Evolutionary conservation across 53 echinoderm and acorn worm genomes (phyloP), one percentile per base, ranked within the genome.

Genomic region (Mesocentrotus franciscanus): DNA sequence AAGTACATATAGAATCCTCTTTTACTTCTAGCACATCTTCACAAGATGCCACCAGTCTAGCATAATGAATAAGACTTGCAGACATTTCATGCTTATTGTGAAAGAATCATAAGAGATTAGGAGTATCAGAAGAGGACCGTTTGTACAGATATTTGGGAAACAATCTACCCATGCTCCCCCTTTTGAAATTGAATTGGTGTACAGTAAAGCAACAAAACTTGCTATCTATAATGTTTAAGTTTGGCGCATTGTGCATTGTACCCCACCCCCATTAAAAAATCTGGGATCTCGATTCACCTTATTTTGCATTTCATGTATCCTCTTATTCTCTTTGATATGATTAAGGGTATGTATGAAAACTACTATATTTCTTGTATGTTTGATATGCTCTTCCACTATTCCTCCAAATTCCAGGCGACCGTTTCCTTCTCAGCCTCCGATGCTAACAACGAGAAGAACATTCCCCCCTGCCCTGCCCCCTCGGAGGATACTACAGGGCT

Each of bases 401-500:
- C 29, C n/a, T 87, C 87, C n/a, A 10, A 27, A 59, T 8, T 87
- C 2, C 57, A 87, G 87, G 87, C 58, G 87, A 27, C 7, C 58
- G 13, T 87, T n/a, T 27, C 87, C 87, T 91, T 95, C 98, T 15
- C 98, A 98, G 95, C 98, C 98, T 32, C 98, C 98, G 3, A 96
- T 96, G 93, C 96, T 95, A 3, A 94, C 97, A 34, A 96, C 98
- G 34, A 98, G 99, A 90, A 93, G 99, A 76, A 96, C 98, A 70
- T 99, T 97, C 85, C 99, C 99, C 34, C 99, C 99, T 70, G 96
- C 97, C 49, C 95, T 97, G 34, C 95, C 98, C 30, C 97, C 99
- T 35, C 85, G 99, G 92, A 93, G 98, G 95, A 95, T 96, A 96
- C 98, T 96, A 24, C 97, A 96, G 36, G 96, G 97, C 35, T 93